A percentile compares a stretch with the other conserved stretches of the same genome.
Conservation (phyloP, 1,140 invertebrate genomes). For the Aricia agestis region DNA sequence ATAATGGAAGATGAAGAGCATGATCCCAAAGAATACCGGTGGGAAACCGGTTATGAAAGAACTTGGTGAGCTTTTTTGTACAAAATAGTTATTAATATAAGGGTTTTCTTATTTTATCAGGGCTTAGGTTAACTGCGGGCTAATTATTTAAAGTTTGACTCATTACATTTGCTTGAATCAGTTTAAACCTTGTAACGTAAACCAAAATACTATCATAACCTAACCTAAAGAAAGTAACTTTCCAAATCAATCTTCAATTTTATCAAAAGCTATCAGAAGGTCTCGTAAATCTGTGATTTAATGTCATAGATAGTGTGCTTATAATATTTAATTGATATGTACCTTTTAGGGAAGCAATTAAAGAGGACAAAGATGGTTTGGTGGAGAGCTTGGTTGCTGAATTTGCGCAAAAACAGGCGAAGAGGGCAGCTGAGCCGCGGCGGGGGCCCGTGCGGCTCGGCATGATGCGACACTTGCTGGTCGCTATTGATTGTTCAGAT, state of each 20-base stretch:
- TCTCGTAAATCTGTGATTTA: no score
- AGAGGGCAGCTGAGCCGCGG: slow-evolving; percentile 84
- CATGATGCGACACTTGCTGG: slow-evolving; percentile 96
- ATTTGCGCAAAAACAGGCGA: slow-evolving; percentile 89
- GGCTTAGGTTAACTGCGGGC: no score
- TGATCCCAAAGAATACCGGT: slow-evolving; percentile 94
- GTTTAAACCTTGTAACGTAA: no score
- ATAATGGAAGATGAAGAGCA: slow-evolving; percentile 88
- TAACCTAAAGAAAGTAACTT: no score
- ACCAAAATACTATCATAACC: no score
- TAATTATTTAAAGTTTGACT: no score
- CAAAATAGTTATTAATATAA: background rate
- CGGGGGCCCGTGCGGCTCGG: slow-evolving; percentile 88
- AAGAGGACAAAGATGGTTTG: slow-evolving; percentile 95
- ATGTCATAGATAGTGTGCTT: no score
- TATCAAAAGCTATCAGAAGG: no score
- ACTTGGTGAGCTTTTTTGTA: slow-evolving; percentile 83
- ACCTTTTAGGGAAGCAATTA: slow-evolving; percentile 91
- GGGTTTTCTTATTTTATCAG: no score
- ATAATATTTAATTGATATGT: background rate
- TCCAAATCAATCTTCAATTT: no score
- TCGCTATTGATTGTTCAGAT: slow-evolving; percentile 95
- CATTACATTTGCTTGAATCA: no score
- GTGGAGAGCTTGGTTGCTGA: slow-evolving; percentile 93
- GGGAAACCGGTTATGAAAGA: slow-evolving; percentile 98